Percentiles rank a stretch among this genome's conserved stretches.
These are phyloP conservation scores for Eulemur rubriventer DNA, from an alignment of 2,797 vertebrate genomes.

Conservation along the genomic window DNA sequence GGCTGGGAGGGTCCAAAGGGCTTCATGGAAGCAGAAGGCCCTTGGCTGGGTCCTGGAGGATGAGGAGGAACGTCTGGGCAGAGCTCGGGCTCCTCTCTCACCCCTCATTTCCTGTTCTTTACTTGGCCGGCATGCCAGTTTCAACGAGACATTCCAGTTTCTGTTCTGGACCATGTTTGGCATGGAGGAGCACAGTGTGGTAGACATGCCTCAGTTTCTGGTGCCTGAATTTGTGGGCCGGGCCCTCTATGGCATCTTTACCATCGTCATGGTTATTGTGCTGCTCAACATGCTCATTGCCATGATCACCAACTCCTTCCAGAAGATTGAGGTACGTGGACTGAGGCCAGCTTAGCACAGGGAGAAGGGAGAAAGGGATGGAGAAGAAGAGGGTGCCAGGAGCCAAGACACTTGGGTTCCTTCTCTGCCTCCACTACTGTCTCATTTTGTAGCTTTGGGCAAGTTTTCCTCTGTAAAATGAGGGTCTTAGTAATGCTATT, in stretches of 20 bases:
- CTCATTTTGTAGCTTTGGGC: background rate
- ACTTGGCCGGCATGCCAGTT: slow-evolving; percentile 81
- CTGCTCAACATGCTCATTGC: slow-evolving; percentile 96
- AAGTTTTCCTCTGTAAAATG: background rate
- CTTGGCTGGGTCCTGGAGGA: background rate
- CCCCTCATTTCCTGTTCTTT: background rate
- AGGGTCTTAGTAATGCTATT: background rate
- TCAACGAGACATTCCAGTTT: slow-evolving; percentile 94
- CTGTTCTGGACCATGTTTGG: slow-evolving; percentile 97
- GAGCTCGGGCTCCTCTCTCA: background rate
- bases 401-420: background rate
- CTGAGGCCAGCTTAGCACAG: too few species aligned
- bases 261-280: slow-evolving; percentile 94
- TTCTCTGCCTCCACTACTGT: background rate
- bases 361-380: too few species aligned
- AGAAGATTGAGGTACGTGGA: slow-evolving; percentile 92
- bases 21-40: background rate
- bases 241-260: slow-evolving; percentile 93
- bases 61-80: background rate
- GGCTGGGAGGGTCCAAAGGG: background rate
- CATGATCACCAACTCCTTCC: slow-evolving; percentile 97
- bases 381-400: background rate
- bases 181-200: slow-evolving; percentile 90
- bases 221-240: slow-evolving; percentile 91
- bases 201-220: slow-evolving; percentile 91